These are phyloP conservation scores for Rhynchopsitta pachyrhyncha DNA, from an alignment of 2,113 vertebrate species.

Conservation along the genomic window DNA sequence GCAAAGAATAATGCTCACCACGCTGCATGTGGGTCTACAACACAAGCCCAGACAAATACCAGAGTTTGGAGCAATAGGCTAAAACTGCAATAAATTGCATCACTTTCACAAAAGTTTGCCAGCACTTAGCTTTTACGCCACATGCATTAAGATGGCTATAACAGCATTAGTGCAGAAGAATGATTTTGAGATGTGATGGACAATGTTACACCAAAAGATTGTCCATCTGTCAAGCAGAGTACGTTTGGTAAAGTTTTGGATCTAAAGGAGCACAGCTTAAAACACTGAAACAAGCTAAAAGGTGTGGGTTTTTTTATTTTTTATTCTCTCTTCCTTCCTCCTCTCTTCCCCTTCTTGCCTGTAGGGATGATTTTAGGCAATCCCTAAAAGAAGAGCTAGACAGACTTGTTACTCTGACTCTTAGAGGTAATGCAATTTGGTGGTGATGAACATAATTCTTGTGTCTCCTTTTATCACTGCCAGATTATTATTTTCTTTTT, in stretches of 20 bases:
- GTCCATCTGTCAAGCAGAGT: background rate
- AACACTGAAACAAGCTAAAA: background rate
- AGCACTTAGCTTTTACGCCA: background rate
- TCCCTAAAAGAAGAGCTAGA: background rate
- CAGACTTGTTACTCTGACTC: background rate
- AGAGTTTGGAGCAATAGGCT: constrained; percentile 2
- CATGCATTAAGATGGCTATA: background rate
- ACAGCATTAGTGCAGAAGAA: background rate
- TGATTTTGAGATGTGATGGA: background rate
- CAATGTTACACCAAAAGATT: background rate
- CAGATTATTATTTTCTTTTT: background rate
- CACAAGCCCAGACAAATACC: constrained; percentile 46
- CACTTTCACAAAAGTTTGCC: constrained; percentile 15
- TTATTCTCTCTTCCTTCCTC: background rate
- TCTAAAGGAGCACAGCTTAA: background rate
- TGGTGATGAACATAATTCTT: background rate
- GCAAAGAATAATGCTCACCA: background rate
- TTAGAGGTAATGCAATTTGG: background rate
- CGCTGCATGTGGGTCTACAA: background rate
- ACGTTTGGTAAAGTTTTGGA: background rate
- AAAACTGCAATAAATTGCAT: constrained; percentile 57
- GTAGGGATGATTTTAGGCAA: background rate
- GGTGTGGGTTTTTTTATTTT: background rate
- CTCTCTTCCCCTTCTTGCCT: background rate
- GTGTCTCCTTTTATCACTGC: background rate